These are phyloP conservation scores for Agrochola lota DNA, from an alignment of 2,888 invertebrate genomes.

Conservation along the genomic window DNA sequence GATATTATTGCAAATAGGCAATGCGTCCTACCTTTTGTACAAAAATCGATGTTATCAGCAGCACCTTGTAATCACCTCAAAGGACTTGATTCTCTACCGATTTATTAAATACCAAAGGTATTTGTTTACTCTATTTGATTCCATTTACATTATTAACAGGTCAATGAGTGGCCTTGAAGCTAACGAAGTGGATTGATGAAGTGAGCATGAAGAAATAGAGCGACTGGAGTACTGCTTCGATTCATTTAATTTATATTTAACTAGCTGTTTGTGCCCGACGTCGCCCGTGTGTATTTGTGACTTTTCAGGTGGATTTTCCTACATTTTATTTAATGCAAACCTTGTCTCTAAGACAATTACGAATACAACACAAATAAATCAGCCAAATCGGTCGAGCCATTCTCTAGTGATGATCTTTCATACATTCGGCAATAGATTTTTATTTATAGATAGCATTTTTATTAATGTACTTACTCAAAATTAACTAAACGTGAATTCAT, in stretches of 20 bases:
- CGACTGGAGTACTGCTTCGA: background rate
- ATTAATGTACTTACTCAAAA: too few relatives aligned
- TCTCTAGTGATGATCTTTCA: too few relatives aligned
- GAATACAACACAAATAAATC: too few relatives aligned
- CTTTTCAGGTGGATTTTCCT: too few relatives aligned
- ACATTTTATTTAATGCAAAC: too few relatives aligned
- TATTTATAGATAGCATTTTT: too few relatives aligned
- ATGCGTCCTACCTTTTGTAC: background rate
- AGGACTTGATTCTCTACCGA: conserved; percentile 48
- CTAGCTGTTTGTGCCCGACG: too few relatives aligned
- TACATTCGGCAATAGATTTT: too few relatives aligned
- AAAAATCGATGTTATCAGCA: conserved; percentile 2
- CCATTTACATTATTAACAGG: conserved; percentile 59
- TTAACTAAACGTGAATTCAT: too few relatives aligned
- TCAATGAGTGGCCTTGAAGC: conserved; percentile 44
- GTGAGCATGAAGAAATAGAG: conserved; percentile 29
- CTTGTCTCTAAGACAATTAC: too few relatives aligned
- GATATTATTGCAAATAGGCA: background rate
- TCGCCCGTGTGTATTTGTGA: too few relatives aligned
- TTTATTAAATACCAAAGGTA: conserved; percentile 53
- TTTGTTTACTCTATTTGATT: conserved; percentile 61
- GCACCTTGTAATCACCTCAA: conserved; percentile 31
- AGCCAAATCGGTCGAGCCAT: too few relatives aligned
- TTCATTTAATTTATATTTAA: conserved; percentile 31
- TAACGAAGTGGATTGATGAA: conserved; percentile 47